Evolutionary conservation across 2,797 vertebrate genomes (phyloP).

Genomic region (Danio aesculapii): DNA sequence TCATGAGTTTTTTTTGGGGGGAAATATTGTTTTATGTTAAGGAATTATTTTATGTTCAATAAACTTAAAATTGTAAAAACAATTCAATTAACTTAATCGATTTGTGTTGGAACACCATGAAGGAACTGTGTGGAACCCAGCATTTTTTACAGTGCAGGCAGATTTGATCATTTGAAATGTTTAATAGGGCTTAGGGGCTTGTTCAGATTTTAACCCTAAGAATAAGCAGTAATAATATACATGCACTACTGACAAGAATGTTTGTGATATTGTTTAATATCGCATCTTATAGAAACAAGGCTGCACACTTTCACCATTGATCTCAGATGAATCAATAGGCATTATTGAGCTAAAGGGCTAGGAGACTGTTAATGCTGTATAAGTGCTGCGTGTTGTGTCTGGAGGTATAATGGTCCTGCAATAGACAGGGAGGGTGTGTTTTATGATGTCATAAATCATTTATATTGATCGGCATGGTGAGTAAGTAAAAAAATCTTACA

Average conservation of each 20-base stretch:
- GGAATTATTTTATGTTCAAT: no score
- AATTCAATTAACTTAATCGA: no score
- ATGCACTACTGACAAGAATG: not conserved
- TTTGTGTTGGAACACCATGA: no score
- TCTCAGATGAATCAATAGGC: constrained; percentile 46
- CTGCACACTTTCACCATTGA: constrained; percentile 18
- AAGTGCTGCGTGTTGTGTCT: constrained; percentile 50
- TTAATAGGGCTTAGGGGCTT: not conserved
- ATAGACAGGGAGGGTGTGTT: constrained; percentile 21
- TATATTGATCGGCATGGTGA: constrained; percentile 7
- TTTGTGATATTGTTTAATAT: not conserved
- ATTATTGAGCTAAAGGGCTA: constrained; percentile 30
- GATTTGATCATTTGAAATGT: not conserved
- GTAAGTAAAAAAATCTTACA: not conserved
- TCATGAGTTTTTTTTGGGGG: no score
- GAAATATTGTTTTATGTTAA: no score
- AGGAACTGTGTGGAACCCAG: no score
- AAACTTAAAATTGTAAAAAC: no score
- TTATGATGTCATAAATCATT: constrained; percentile 30
- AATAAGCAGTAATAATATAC: not conserved
- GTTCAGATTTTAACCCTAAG: not conserved
- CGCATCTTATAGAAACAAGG: not conserved
- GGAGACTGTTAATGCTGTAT: constrained; percentile 16
- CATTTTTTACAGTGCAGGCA: not conserved
- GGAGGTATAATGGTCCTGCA: constrained; percentile 31